Evolutionary conservation across 2,888 invertebrate genomes (phyloP), one percentile per base, ranked within the genome.

Genomic region (Macropis europaea): DNA sequence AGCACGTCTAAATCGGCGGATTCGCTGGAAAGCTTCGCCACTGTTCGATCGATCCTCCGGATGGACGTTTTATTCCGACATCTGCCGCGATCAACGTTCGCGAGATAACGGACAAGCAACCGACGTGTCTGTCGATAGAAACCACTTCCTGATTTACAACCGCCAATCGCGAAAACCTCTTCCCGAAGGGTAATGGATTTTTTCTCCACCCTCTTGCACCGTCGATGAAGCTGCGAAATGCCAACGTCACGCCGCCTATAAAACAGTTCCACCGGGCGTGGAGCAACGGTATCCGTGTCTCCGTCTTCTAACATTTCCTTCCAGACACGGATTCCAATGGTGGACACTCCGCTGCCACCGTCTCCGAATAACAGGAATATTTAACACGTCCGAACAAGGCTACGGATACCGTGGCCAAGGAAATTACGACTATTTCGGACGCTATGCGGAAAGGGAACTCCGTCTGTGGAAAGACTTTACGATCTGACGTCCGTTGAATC

Each of bases 211-310:
- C 13, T 59, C 30, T 42, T 32, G 34, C 57, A 11, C 28, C 13
- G n/a, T 5, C 64, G 52, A 67, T 56, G 59, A 63, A 74, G 69
- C 67, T 54, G 54, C 45, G 54, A 67, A 76, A 71, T 36, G 56
- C 67, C 60, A 60, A 57, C 61, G 71, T 72, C 64, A 62, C 48
- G 63, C 22, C 24, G 47, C 7, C 61, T 48, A 54, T 61, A 63
- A 76, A 76, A 69, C 69, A 76, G 61, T 73, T 56, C 47, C 42
- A n/a, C 30, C 13, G 43, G 76, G 76, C 72, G 72, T 73, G 76
- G 71, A 66, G 64, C 81, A 77, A 79, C 77, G 81, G 82, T 77
- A 81, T 60, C 59, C 53, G 47, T 67, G n/a, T n/a, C n/a, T n/a
- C n/a, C 64, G 54, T 66, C 63, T 68, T 43, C 30, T 30, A 68